phyloP scores from a whole-genome alignment of 92 coral and sea anemone genomes.

The Pocillopora meandrina region DNA sequence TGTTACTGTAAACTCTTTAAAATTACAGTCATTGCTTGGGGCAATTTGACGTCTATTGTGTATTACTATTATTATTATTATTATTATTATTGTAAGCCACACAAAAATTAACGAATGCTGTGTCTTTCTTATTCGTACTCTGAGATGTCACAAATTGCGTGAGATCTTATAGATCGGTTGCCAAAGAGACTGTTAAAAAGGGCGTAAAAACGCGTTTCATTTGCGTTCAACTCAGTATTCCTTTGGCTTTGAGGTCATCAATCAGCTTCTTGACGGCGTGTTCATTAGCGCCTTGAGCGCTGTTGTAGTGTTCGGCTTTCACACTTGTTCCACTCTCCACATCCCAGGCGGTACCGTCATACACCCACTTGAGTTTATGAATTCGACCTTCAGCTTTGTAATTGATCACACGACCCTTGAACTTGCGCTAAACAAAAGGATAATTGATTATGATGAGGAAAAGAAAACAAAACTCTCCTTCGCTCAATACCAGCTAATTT shows the following conservation, averaged over 20 bases:
- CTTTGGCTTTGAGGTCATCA: slow-evolving; percentile 27
- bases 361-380: slow-evolving; percentile 46
- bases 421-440: slow-evolving; percentile 21
- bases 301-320: slow-evolving; percentile 9
- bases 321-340: slow-evolving; percentile 37
- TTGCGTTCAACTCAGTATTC: slow-evolving; percentile 6
- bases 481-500: too few relatives aligned
- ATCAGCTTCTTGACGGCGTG: slow-evolving; percentile 42
- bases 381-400: slow-evolving; percentile 45
- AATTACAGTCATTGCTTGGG: too few relatives aligned
- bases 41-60: too few relatives aligned
- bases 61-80: too few relatives aligned
- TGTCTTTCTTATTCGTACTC: too few relatives aligned
- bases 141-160: too few relatives aligned
- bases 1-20: too few relatives aligned
- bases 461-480: neutral
- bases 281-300: slow-evolving; percentile 34
- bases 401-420: slow-evolving; percentile 44
- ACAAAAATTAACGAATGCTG: too few relatives aligned
- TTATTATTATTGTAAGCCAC: too few relatives aligned
- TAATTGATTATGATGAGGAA: neutral
- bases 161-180: too few relatives aligned
- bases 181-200: too few relatives aligned
- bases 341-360: slow-evolving; percentile 53
- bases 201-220: neutral